Base-by-base conservation (phyloP, 1,140 invertebrate species). In the Cydia strobilella region DNA sequence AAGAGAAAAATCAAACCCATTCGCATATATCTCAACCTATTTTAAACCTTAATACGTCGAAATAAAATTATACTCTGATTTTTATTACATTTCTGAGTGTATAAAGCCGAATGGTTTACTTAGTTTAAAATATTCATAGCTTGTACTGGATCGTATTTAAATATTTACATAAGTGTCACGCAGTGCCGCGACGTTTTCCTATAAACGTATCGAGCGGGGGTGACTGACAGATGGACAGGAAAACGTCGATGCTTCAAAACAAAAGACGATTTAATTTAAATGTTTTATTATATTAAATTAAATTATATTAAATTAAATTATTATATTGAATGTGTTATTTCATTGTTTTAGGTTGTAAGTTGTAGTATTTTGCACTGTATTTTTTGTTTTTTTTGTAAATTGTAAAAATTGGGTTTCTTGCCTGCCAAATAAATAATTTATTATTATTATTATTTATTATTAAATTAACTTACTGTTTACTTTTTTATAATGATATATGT, bases 111-210 rank as follows among this genome's bases (percentile, higher is more conserved):
- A 87, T 88, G 88, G 87, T 92, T 91, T 90, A 89, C 88, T 89
- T 89, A 85, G 87, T 90, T 91, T 93, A 93, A 93, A 93, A 93
- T 93, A 93, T 93, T 93, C 93, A 93, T 93, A 93, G 93, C 91
- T 91, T 93, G 93, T 92, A 93, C 93, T 93, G 90, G 92, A 93
- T 93, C 91, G 92, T 93, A 93, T 93, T 93, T 93, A 93, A 93
- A 93, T 93, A 93, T 93, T 93, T 93, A 93, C 93, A 93, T 93
- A 93, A 93, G 90, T 93, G 90, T 93, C 91, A 93, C 90, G 88
- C 88, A 85, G 88, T 90, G 90, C 84, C 83, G 83, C 90, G 89
- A 91, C 89, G 86, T 86, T 89, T 91, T 88, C 88, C 89, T 88
- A 92, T 92, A 92, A 88, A 88, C 82, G 85, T 90, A 90, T 90